phyloP scores from a whole-genome alignment of 2,888 invertebrate genomes.

The Cloeon dipterum region DNA sequence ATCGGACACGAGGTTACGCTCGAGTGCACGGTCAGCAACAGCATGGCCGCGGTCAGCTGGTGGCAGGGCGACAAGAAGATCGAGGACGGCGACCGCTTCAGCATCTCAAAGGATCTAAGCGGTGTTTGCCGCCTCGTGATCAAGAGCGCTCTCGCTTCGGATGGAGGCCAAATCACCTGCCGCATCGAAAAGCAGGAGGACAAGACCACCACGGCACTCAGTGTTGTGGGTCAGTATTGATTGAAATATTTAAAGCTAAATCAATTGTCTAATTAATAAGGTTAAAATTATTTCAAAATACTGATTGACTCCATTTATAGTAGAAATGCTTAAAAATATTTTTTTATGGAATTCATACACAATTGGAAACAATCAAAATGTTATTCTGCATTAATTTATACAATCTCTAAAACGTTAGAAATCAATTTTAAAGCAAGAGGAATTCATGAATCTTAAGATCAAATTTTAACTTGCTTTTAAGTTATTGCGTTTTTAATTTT shows the following conservation, averaged over 20 bases:
- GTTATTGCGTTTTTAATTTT: no score
- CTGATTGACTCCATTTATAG: background rate
- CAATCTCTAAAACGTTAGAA: no score
- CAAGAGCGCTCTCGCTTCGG: conserved; percentile 56
- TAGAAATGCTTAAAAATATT: background rate
- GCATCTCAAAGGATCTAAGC: conserved; percentile 79
- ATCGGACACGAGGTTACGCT: conserved; percentile 72
- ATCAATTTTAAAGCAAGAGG: no score
- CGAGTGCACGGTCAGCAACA: conserved; percentile 85
- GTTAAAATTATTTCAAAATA: no score
- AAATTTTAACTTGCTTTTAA: no score
- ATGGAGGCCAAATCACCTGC: conserved; percentile 75
- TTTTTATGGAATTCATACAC: no score
- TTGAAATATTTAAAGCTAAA: conserved; percentile 2
- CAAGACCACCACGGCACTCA: conserved; percentile 59
- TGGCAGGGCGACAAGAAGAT: conserved; percentile 58
- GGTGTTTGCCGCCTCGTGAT: conserved; percentile 77
- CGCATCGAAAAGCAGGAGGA: conserved; percentile 74
- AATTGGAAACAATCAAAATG: no score
- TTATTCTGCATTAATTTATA: no score
- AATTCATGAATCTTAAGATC: no score
- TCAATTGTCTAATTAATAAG: no score
- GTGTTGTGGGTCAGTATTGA: conserved; percentile 40
- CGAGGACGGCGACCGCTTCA: conserved; percentile 53
- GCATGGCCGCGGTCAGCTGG: conserved; percentile 88